A percentile compares a stretch with the other conserved stretches of the same genome.
These are phyloP conservation scores for Tragelaphus eurycerus DNA, from an alignment of 2,797 vertebrate species.

Conservation along the genomic window DNA sequence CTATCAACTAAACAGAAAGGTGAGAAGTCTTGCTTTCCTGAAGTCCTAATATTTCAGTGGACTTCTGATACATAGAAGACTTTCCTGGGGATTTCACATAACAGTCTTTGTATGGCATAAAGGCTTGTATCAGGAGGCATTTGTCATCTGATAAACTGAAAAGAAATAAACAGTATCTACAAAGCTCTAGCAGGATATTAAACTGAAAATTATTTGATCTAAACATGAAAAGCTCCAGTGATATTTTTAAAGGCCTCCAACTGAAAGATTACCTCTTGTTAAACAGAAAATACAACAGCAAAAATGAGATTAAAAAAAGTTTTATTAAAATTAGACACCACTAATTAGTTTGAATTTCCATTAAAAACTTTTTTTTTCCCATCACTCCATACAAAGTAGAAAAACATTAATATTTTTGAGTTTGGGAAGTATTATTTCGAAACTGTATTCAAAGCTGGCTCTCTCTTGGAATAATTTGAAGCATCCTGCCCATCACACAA, in stretches of 20 bases:
- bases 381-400: neutral
- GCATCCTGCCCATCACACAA: neutral
- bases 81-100: neutral
- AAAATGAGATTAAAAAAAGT: neutral
- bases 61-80: neutral
- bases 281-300: neutral
- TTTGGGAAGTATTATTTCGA: neutral
- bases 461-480: slow-evolving; percentile 30
- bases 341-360: neutral
- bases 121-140: neutral
- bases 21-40: neutral
- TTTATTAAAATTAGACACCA: slow-evolving; percentile 8
- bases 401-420: neutral
- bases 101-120: neutral
- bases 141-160: slow-evolving; percentile 60
- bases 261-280: slow-evolving; percentile 31
- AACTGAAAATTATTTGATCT: slow-evolving; percentile 58
- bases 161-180: slow-evolving; percentile 36
- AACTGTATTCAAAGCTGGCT: slow-evolving; percentile 15
- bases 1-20: neutral
- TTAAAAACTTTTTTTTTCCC: neutral
- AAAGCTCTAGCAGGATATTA: slow-evolving; percentile 68
- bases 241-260: slow-evolving; percentile 39
- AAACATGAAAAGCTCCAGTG: slow-evolving; percentile 32
- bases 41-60: neutral